Conservation (phyloP, 1,140 invertebrate species). For the Ganaspis sp. region DNA sequence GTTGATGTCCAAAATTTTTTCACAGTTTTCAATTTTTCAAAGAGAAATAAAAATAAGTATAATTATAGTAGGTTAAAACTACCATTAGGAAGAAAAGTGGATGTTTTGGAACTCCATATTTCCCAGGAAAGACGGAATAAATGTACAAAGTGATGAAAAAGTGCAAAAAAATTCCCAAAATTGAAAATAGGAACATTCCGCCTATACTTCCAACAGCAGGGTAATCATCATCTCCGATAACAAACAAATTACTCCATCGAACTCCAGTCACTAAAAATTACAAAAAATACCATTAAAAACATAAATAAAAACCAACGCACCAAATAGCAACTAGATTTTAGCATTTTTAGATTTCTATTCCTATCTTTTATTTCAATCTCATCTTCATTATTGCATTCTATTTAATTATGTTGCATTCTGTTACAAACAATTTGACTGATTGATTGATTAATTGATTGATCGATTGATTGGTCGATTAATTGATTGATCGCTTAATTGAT, state of each 20-base stretch:
- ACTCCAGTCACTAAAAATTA: constrained; percentile 75
- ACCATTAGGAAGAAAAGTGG: constrained; percentile 77
- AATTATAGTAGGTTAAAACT: constrained; percentile 30
- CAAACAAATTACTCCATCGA: constrained; percentile 63
- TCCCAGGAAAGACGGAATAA: constrained; percentile 77
- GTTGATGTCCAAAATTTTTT: too few species aligned
- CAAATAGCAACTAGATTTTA: too few species aligned
- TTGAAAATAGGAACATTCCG: constrained; percentile 72
- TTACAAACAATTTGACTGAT: too few species aligned
- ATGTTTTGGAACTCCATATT: constrained; percentile 75
- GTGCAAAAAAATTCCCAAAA: constrained; percentile 74
- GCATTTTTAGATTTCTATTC: too few species aligned
- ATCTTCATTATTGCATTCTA: too few species aligned
- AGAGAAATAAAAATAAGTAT: not conserved
- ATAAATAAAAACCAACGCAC: not conserved
- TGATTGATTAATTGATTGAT: too few species aligned
- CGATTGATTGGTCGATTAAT: too few species aligned
- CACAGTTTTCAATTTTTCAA: too few species aligned
- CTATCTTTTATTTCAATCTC: too few species aligned
- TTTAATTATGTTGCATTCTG: too few species aligned
- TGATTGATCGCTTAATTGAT: too few species aligned
- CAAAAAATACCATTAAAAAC: not conserved
- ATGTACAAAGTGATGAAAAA: constrained; percentile 76
- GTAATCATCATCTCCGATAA: constrained; percentile 76
- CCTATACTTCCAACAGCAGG: constrained; percentile 72